Evolutionary conservation across 1,140 invertebrate species (phyloP).

Genomic region (Drosophila paulistorum): DNA sequence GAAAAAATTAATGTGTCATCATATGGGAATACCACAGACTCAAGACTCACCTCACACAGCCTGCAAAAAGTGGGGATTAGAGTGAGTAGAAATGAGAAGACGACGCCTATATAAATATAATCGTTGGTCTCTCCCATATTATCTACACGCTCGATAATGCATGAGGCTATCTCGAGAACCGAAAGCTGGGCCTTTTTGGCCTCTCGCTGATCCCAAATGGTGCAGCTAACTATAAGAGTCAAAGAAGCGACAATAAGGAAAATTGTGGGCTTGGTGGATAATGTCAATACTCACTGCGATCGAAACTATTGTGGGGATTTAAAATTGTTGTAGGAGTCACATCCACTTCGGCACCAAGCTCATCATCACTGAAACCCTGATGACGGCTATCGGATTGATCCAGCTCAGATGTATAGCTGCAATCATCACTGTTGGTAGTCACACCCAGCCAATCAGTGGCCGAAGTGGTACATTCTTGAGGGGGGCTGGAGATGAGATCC

Average conservation of each 20-base stretch:
- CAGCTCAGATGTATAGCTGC: constrained; percentile 91
- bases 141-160: constrained; percentile 95
- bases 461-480: constrained; percentile 84
- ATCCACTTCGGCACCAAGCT: constrained; percentile 87
- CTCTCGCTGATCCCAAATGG: constrained; percentile 95
- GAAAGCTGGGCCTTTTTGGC: constrained; percentile 96
- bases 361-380: constrained; percentile 69
- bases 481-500: constrained; percentile 82
- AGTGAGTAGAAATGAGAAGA: constrained; percentile 85
- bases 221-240: constrained; percentile 90
- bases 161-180: constrained; percentile 96
- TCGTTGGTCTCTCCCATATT: constrained; percentile 91
- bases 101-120: constrained; percentile 90
- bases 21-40: neutral
- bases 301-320: constrained; percentile 88
- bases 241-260: neutral
- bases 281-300: constrained; percentile 86
- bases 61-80: constrained; percentile 85
- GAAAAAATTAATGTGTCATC: neutral
- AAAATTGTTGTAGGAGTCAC: constrained; percentile 89
- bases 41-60: constrained; percentile 83
- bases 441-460: constrained; percentile 92
- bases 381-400: constrained; percentile 85
- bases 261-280: neutral
- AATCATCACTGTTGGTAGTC: constrained; percentile 93